Percentiles rank a stretch among this genome's conserved stretches.
phyloP scores from a whole-genome alignment of 2,797 vertebrate species.

The Chaetophractus vellerosus region DNA sequence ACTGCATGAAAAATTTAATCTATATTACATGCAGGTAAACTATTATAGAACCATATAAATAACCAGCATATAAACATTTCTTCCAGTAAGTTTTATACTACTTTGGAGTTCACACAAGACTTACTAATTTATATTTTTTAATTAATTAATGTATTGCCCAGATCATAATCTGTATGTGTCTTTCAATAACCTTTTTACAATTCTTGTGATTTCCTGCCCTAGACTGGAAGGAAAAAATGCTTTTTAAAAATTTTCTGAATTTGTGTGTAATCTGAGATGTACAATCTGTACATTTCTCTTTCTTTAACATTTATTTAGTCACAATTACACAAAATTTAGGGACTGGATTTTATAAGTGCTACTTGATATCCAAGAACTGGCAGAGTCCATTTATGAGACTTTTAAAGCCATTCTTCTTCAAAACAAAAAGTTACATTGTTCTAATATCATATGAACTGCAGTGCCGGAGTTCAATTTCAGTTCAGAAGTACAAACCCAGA shows the following conservation, averaged over 20 bases:
- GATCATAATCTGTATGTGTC: constrained; percentile 29
- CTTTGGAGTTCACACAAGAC: background rate
- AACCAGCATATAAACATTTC: constrained; percentile 16
- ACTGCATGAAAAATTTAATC: background rate
- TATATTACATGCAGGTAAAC: background rate
- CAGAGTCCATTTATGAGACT: constrained; percentile 66
- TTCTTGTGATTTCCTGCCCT: constrained; percentile 14
- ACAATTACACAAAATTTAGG: constrained; percentile 57
- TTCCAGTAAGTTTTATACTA: background rate
- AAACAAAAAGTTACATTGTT: constrained; percentile 82
- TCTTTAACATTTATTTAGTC: constrained; percentile 65
- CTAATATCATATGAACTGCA: constrained; percentile 67
- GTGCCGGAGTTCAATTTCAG: constrained; percentile 81
- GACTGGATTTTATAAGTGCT: constrained; percentile 56
- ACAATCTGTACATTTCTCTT: background rate
- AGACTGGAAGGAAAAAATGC: background rate
- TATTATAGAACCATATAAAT: constrained; percentile 40
- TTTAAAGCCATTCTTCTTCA: constrained; percentile 78
- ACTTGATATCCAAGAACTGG: constrained; percentile 72
- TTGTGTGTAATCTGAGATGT: background rate
- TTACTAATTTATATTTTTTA: constrained; percentile 52
- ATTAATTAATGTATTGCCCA: constrained; percentile 39
- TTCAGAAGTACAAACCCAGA: constrained; percentile 79
- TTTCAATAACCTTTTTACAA: background rate
- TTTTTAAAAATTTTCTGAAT: constrained; percentile 56